phyloP scores from a whole-genome alignment of 2,113 vertebrate genomes.

The Zosterops borbonicus region DNA sequence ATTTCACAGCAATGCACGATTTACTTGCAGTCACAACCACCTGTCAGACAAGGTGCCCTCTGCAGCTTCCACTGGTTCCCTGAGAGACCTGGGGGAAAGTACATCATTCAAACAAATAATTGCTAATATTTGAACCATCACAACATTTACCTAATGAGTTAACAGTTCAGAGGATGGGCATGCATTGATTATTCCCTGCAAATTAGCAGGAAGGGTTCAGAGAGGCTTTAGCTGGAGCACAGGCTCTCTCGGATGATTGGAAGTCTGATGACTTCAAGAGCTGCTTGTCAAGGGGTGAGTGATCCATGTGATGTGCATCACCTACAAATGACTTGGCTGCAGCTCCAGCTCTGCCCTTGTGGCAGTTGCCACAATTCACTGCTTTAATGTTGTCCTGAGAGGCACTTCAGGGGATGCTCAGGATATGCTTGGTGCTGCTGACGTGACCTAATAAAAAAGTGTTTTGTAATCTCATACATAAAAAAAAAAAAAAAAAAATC shows the following conservation, averaged over 20 bases:
- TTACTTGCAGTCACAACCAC: neutral
- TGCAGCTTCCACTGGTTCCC: neutral
- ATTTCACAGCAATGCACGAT: neutral
- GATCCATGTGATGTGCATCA: conserved; percentile 54
- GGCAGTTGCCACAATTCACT: conserved; percentile 37
- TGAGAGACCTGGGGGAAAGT: neutral
- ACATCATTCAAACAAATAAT: neutral
- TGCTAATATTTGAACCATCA: neutral
- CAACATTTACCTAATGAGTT: neutral
- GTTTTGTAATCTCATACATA: conserved; percentile 11
- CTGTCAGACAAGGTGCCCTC: neutral
- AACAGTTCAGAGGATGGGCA: neutral
- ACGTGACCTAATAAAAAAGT: conserved; percentile 50
- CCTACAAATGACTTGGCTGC: neutral
- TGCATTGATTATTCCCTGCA: neutral
- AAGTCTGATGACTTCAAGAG: neutral
- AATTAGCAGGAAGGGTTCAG: conserved; percentile 6
- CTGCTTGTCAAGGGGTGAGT: conserved; percentile 20
- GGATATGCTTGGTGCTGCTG: conserved; percentile 17
- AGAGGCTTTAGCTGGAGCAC: neutral
- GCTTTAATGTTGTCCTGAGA: conserved; percentile 54
- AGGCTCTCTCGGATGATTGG: neutral
- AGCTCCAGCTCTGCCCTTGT: conserved; percentile 54
- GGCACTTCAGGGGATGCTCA: conserved; percentile 8
- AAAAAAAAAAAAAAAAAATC: neutral